A percentile compares a stretch with the other conserved stretches of the same genome.
Evolutionary conservation across 2,888 invertebrate species (phyloP).

Genomic region (Eilema depressum): DNA sequence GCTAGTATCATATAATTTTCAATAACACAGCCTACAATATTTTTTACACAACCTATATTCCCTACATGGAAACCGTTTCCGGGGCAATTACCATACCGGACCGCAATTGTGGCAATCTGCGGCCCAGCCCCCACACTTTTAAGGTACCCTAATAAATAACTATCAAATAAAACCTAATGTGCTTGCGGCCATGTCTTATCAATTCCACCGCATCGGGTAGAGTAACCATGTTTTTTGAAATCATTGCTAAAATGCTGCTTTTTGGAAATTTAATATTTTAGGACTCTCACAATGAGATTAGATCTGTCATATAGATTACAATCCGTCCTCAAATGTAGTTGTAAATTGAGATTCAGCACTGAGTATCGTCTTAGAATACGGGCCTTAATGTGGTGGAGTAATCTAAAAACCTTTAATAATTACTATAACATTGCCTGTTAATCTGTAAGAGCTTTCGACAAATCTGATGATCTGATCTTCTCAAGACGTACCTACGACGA

Average conservation of each 20-base stretch:
- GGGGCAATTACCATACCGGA: slow-evolving; percentile 50
- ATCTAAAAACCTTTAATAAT: no score
- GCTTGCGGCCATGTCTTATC: slow-evolving; percentile 47
- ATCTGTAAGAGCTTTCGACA: no score
- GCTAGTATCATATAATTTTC: slow-evolving; percentile 1
- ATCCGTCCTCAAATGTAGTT: no score
- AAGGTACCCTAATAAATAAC: slow-evolving; percentile 51
- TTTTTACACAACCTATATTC: slow-evolving; percentile 30
- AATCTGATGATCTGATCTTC: no score
- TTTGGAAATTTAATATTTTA: not conserved
- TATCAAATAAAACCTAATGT: slow-evolving; percentile 51
- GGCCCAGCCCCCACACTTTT: slow-evolving; percentile 41
- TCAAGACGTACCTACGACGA: no score
- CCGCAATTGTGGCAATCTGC: slow-evolving; percentile 38
- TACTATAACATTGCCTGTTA: no score
- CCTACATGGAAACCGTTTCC: slow-evolving; percentile 27
- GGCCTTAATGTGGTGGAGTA: no score
- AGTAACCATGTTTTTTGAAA: slow-evolving; percentile 12
- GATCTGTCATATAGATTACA: no score
- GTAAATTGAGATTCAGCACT: no score
- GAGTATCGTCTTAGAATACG: no score
- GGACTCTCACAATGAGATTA: no score
- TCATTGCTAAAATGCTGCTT: not conserved
- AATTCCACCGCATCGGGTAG: slow-evolving; percentile 37
- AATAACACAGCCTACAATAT: slow-evolving; percentile 5